Conservation (phyloP, 1,140 invertebrate species). For the Whitmania pigra region DNA sequence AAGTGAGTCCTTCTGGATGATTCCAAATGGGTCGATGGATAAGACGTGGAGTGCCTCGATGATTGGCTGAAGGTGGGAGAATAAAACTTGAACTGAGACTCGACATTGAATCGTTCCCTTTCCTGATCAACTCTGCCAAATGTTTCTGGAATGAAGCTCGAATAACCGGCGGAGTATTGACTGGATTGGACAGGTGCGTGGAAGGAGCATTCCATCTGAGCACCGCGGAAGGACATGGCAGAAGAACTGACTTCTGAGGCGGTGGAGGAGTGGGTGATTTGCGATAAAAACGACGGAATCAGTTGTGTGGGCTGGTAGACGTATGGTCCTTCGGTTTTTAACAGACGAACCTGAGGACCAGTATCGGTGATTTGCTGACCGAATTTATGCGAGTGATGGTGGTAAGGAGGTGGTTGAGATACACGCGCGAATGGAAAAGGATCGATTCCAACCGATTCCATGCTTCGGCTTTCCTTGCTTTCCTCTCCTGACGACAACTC, state of each 20-base stretch:
- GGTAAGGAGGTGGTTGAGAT: background rate
- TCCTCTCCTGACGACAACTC: background rate
- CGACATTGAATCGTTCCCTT: background rate
- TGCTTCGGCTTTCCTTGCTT: background rate
- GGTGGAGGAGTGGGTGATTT: background rate
- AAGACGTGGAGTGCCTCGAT: background rate
- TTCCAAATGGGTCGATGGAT: constrained; percentile 4
- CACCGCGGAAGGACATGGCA: background rate
- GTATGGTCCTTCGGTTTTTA: background rate
- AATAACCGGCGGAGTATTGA: too few species aligned
- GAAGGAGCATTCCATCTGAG: too few species aligned
- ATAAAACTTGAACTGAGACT: background rate
- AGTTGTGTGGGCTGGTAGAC: constrained; percentile 4
- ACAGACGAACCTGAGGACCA: background rate
- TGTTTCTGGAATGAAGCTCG: background rate
- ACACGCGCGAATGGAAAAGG: background rate
- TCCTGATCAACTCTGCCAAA: background rate
- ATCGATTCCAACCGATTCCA: background rate
- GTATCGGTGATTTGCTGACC: background rate
- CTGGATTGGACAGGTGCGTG: too few species aligned
- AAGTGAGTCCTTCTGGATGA: background rate
- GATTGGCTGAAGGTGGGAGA: background rate
- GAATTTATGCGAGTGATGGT: background rate
- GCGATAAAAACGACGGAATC: background rate
- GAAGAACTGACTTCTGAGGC: background rate